phyloP scores from a whole-genome alignment of 2,113 vertebrate species.

The Lontra canadensis region DNA sequence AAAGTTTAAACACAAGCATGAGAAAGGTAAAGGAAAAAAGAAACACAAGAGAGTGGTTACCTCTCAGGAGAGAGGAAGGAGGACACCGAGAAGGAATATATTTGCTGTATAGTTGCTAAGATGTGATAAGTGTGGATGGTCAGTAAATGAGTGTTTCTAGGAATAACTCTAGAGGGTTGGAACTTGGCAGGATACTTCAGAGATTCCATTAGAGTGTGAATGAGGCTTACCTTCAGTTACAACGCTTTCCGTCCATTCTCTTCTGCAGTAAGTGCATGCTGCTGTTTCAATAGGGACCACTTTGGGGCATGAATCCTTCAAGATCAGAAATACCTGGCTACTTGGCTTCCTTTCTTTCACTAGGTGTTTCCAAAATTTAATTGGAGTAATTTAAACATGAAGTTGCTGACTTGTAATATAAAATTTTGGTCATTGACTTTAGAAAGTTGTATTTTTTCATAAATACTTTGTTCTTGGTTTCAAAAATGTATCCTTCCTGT shows the following conservation, averaged over 20 bases:
- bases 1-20: neutral
- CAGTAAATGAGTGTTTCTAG: neutral
- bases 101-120: neutral
- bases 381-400: neutral
- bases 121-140: neutral
- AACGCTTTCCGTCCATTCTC: neutral
- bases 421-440: neutral
- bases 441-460: neutral
- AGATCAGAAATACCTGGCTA: neutral
- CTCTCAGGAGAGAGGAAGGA: neutral
- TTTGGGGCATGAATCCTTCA: neutral
- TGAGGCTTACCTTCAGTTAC: neutral
- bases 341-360: neutral
- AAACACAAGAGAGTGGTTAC: neutral
- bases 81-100: neutral
- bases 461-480: neutral
- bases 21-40: neutral
- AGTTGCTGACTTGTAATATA: neutral
- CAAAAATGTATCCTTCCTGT: neutral
- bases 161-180: neutral
- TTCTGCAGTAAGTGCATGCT: neutral
- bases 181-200: neutral
- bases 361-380: neutral
- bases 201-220: neutral
- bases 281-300: neutral